Evolutionary conservation across 2,113 vertebrate genomes (phyloP).

Genomic region (Rissa tridactyla): DNA sequence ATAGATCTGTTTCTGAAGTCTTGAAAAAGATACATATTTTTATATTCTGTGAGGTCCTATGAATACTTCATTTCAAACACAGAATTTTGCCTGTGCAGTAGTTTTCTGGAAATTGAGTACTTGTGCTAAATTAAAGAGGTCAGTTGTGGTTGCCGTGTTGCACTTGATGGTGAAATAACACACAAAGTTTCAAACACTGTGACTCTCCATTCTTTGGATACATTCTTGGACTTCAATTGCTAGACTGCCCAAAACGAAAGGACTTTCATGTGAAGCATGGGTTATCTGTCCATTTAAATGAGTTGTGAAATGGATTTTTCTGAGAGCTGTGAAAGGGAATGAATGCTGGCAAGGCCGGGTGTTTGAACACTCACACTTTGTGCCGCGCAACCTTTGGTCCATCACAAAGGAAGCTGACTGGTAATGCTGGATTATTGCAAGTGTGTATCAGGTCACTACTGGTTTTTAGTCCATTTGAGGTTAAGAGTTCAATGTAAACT

Average conservation of each 20-base stretch:
- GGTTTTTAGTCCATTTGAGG: neutral
- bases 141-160: neutral
- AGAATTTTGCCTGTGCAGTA: neutral
- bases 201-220: neutral
- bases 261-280: neutral
- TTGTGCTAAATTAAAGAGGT: neutral
- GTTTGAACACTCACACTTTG: neutral
- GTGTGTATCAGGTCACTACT: neutral
- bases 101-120: neutral
- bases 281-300: neutral
- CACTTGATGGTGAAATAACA: neutral
- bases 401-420: neutral
- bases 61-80: neutral
- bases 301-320: neutral
- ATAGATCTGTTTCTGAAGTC: neutral
- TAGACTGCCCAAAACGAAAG: neutral
- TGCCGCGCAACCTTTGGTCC: neutral
- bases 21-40: neutral
- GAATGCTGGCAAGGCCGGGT: neutral
- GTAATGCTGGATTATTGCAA: neutral
- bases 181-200: neutral
- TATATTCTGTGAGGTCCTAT: neutral
- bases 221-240: neutral
- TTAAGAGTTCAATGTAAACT: conserved; percentile 10
- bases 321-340: neutral